phyloP scores from a whole-genome alignment of 2,888 invertebrate genomes.

The Isotomurus palustris region DNA sequence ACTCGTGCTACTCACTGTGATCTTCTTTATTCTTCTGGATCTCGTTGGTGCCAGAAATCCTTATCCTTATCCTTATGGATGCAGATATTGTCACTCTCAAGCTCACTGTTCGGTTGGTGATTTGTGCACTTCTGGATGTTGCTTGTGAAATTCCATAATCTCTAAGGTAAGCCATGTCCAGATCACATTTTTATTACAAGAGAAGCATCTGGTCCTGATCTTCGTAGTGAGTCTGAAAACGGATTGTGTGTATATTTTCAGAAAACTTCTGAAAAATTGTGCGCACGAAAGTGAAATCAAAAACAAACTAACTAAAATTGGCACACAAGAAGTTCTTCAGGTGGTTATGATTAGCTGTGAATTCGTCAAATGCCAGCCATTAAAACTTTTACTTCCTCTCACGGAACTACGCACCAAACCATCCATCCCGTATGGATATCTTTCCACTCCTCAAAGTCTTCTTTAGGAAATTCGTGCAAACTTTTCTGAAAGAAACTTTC shows the following conservation, averaged over 20 bases:
- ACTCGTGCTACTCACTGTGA: not conserved
- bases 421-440: conserved; percentile 24
- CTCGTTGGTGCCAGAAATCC: not conserved
- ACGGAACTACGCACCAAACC: too few relatives aligned
- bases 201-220: too few relatives aligned
- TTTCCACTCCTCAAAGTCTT: conserved; percentile 27
- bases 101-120: conserved; percentile 25
- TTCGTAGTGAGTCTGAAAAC: not conserved
- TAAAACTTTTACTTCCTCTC: too few relatives aligned
- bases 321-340: too few relatives aligned
- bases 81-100: conserved; percentile 18
- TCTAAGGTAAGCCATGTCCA: too few relatives aligned
- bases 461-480: conserved; percentile 32
- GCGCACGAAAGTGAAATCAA: not conserved
- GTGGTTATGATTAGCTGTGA: too few relatives aligned
- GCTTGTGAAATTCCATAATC: conserved; percentile 11
- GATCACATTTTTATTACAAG: too few relatives aligned
- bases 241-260: not conserved
- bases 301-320: too few relatives aligned
- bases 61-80: conserved; percentile 2
- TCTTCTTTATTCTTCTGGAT: not conserved
- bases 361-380: too few relatives aligned
- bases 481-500: conserved; percentile 31
- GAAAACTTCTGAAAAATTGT: not conserved
- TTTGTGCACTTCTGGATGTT: conserved; percentile 26